These are phyloP conservation scores for Saccostrea cuccullata DNA, from an alignment of 1,140 invertebrate genomes.

Conservation along the genomic window DNA sequence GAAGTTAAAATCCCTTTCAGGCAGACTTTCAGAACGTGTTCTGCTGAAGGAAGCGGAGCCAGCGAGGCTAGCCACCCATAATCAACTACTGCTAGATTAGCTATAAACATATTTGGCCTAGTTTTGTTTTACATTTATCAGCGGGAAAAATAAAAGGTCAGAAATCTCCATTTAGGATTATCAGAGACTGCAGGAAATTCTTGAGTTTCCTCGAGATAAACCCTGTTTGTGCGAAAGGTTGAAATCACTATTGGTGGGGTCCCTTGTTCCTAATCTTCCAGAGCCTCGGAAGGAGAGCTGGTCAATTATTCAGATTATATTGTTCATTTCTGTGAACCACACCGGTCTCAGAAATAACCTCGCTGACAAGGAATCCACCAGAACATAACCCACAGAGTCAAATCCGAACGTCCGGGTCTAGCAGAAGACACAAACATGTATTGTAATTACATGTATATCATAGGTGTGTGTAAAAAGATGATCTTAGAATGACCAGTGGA, in stretches of 20 bases:
- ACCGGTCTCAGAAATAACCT: constrained; percentile 1
- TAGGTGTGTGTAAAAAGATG: no score
- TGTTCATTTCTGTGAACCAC: constrained; percentile 30
- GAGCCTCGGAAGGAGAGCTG: constrained; percentile 14
- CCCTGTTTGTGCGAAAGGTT: constrained; percentile 34
- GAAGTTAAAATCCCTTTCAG: not conserved
- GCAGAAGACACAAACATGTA: no score
- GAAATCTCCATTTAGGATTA: constrained; percentile 31
- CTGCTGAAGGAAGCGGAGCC: not conserved
- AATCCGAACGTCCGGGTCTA: no score
- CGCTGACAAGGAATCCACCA: not conserved
- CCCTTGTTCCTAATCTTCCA: constrained; percentile 17
- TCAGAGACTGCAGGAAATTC: constrained; percentile 32
- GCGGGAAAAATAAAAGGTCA: constrained; percentile 35
- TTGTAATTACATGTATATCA: no score
- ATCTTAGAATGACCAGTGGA: no score
- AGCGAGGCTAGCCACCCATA: not conserved
- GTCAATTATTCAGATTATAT: constrained; percentile 34
- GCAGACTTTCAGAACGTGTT: not conserved
- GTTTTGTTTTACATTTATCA: constrained; percentile 38
- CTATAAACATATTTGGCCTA: constrained; percentile 30
- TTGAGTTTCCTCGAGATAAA: constrained; percentile 35
- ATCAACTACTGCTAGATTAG: constrained; percentile 1
- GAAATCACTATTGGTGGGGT: constrained; percentile 32
- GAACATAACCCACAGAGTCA: not conserved